Evolutionary conservation across 1,140 invertebrate genomes (phyloP), one percentile per base, ranked within the genome.

Genomic region (Aporrectodea caliginosa): DNA sequence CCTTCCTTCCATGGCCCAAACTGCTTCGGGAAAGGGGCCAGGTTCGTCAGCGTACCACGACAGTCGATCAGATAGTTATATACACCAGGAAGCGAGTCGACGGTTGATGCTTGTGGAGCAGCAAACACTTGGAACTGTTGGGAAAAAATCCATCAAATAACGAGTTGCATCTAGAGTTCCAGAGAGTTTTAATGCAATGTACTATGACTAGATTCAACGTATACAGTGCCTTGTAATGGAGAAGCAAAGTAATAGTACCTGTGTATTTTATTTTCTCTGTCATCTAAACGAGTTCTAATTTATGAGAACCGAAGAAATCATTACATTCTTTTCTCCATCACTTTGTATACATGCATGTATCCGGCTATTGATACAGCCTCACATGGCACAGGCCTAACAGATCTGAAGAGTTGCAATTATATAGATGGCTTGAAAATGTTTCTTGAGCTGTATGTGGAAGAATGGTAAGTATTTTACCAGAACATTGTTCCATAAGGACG

Each of bases 1-100:
- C 87, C 88, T 75, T 89, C 87, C 80, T 89, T 89, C 88, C 88
- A 89, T 79, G 88, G 87, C 22, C 86, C 86, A 76, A 87, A 89
- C 81, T 89, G 88, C 80, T 87, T 86, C n/a, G 88, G 87, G 82
- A 86, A 89, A 16, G 86, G 85, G 6, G 77, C 35, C 30, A 31
- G 29, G 35, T 71, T 33, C 16, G 81, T 58, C 78, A 83, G 82
- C 1, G 85, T 84, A 29, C 83, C 81, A n/a, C 43, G 34, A 43
- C 86, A 86, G 81, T 88, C 85, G 79, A 88, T 85, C 78, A 88
- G 82, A 81, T 88, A 88, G 82, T 88, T 88, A 83, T 85, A 88
- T 0, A 88, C 87, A n/a, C 88, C n/a, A 87, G 87, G 35, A 58
- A 88, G 81, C 43, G 85, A 84, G 78, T 88, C 86, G 75, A 84